Conservation (phyloP, 2,113 vertebrate species). For the Macaca nemestrina region DNA sequence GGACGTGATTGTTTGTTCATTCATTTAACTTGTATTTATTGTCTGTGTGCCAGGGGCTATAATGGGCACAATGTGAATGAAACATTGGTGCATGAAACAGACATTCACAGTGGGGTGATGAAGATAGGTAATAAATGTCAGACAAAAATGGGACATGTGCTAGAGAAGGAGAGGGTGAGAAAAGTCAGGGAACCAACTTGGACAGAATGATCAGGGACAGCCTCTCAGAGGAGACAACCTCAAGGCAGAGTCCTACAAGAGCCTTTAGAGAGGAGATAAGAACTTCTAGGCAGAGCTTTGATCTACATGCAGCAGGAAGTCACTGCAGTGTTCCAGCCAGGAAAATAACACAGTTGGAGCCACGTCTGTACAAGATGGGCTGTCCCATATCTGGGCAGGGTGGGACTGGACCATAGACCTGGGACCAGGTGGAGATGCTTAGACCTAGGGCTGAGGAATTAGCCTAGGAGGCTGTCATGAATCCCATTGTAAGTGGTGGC, state of each 20-base stretch:
- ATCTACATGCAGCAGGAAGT: neutral
- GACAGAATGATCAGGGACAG: neutral
- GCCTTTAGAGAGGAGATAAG: neutral
- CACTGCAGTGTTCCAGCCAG: neutral
- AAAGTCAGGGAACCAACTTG: neutral
- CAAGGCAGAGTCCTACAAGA: neutral
- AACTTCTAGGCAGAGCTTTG: neutral
- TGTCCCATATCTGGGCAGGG: neutral
- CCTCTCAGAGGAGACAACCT: neutral
- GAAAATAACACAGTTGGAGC: neutral
- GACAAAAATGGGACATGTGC: neutral
- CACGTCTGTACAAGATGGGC: neutral
- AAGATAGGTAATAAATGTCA: neutral
- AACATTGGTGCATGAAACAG: neutral
- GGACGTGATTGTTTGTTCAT: neutral
- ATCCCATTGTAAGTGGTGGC: neutral
- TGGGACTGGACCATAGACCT: neutral
- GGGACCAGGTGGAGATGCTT: neutral
- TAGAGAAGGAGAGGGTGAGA: neutral
- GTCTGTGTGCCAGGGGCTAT: neutral
- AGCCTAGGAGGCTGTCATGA: neutral
- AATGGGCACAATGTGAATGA: neutral
- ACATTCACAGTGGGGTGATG: neutral
- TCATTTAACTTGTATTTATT: neutral
- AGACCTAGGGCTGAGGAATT: neutral